Percentiles rank a stretch among this genome's conserved stretches.
These are phyloP conservation scores for Caenorhabditis drosophilae DNA, from an alignment of 2,888 invertebrate species.

Conservation along the genomic window DNA sequence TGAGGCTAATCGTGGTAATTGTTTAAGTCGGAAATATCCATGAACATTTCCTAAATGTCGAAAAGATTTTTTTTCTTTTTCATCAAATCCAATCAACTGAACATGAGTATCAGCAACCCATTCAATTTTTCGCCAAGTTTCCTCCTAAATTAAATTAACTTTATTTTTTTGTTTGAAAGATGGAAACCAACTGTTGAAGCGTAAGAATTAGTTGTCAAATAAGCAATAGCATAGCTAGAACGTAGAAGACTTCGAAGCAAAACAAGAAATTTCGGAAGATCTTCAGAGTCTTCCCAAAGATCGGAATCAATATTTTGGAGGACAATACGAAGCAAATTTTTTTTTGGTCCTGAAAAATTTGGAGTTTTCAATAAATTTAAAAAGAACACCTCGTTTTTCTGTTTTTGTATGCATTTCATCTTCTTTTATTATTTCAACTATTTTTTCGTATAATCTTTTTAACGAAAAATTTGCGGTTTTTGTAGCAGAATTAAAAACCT, in stretches of 20 bases:
- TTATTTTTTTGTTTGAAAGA: too few relatives aligned
- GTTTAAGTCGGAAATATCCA: slow-evolving; percentile 28
- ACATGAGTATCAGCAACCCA: slow-evolving; percentile 17
- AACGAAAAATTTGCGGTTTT: too few relatives aligned
- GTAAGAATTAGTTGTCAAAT: slow-evolving; percentile 22
- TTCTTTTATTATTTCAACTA: slow-evolving; percentile 12
- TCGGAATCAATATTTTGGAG: slow-evolving; percentile 17
- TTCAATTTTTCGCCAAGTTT: slow-evolving; percentile 16
- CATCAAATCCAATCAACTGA: slow-evolving; percentile 24
- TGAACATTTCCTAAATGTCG: slow-evolving; percentile 27
- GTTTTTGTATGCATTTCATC: slow-evolving; percentile 8
- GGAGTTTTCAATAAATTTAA: background rate
- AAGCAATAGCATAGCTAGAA: slow-evolving; percentile 20
- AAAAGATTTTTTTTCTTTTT: slow-evolving; percentile 28
- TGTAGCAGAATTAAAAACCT: too few relatives aligned
- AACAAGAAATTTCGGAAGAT: slow-evolving; percentile 16
- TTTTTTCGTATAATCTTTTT: slow-evolving; percentile 10
- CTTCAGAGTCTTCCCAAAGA: slow-evolving; percentile 24
- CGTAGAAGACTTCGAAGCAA: slow-evolving; percentile 14
- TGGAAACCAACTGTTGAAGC: too few relatives aligned
- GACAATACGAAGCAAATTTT: slow-evolving; percentile 28
- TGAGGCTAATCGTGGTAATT: slow-evolving; percentile 17
- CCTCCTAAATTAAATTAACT: background rate
- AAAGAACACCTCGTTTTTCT: background rate
- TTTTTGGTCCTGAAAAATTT: slow-evolving; percentile 24